Base-by-base conservation (phyloP, 2,113 vertebrate species). In the Hyaena hyaena region DNA sequence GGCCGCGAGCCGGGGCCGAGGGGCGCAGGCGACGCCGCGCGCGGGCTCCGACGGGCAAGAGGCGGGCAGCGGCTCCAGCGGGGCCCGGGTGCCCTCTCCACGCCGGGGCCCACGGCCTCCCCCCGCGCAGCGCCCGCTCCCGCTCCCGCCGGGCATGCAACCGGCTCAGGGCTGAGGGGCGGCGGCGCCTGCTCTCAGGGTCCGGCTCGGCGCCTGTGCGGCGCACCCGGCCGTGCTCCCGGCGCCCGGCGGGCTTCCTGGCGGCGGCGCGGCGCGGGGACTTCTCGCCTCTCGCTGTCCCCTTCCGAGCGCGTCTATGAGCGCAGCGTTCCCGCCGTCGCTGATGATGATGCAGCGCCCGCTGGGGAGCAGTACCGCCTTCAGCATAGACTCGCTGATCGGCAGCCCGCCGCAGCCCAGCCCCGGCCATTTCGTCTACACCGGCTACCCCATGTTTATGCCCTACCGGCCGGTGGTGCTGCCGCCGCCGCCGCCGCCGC, bases 311-410 rank as follows among this genome's bases (percentile, higher is more conserved):
- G 98, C 99, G 98, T 99, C 99, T 98, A 99, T 99, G 99, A 99
- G 99, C 98, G 99, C 99, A 97, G 99, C 99, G 91, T 99, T 99
- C 98, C 99, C 98, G 97, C 98, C 99, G 90, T 99, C 99, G 98
- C 99, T 99, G 98, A 99, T 99, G 99, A 99, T 99, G 99, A 99
- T 99, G 99, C 99, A 99, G 99, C 99, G 99, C 98, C 99, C 99
- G 96, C 98, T 99, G 98, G 99, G 99, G 98, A 99, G 99, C 98
- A 99, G 99, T 98, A 99, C 99, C 97, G 99, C 99, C 98, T 99
- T 99, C 99, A 99, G 99, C 99, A 99, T 99, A 91, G 99, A 99
- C 99, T 99, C 99, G 63, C 99, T 99, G 96, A 99, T 99, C 98
- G 99, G 99, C 95, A 99, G 99, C 97, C 99, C 99, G 43, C 99